These are phyloP conservation scores for Thecophora atra DNA, from an alignment of 2,888 invertebrate species.

Conservation along the genomic window DNA sequence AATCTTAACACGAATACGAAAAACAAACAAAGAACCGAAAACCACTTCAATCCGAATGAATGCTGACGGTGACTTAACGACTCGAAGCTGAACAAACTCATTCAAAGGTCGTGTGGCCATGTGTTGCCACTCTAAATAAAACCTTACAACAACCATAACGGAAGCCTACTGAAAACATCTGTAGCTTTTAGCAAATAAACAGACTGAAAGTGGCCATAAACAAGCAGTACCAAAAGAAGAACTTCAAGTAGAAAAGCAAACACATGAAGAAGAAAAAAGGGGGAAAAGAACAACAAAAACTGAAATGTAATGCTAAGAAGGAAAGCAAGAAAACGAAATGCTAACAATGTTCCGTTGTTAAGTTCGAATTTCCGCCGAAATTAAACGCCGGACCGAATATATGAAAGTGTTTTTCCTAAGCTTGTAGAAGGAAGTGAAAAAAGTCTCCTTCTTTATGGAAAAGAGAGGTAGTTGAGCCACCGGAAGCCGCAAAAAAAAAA, in stretches of 20 bases:
- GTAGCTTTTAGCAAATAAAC: conserved; percentile 13
- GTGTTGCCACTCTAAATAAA: neutral
- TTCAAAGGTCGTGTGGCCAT: neutral
- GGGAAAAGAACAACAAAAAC: neutral
- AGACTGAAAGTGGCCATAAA: no score
- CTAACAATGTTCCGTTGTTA: neutral
- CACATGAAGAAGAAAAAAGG: no score
- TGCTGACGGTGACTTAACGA: neutral
- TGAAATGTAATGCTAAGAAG: conserved; percentile 10
- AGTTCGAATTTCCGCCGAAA: conserved; percentile 5
- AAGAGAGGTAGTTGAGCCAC: neutral
- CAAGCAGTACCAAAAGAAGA: neutral
- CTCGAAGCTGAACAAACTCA: neutral
- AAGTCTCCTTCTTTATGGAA: neutral
- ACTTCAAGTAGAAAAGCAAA: neutral
- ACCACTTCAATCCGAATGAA: no score
- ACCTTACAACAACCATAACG: neutral
- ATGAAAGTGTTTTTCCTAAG: neutral
- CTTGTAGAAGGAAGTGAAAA: neutral
- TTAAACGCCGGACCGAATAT: neutral
- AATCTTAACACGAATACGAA: conserved; percentile 2
- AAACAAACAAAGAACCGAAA: neutral
- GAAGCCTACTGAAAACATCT: neutral
- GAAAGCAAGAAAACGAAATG: no score
- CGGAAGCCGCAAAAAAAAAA: neutral